phyloP scores from a whole-genome alignment of 1,140 invertebrate species.

The Drosophila biarmipes region DNA sequence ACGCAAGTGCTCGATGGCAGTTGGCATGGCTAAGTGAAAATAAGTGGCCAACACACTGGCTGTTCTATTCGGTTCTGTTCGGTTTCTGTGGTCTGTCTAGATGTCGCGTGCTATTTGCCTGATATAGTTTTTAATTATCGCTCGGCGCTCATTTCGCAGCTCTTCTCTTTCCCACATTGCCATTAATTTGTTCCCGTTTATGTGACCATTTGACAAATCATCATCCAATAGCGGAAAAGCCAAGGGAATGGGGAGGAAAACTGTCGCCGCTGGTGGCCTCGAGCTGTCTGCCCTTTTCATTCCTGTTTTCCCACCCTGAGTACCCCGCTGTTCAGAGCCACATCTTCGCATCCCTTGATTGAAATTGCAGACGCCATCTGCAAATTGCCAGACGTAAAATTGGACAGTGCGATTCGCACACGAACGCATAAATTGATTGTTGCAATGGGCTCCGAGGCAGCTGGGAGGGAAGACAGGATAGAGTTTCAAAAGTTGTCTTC shows the following conservation, averaged over 20 bases:
- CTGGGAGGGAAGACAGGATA: constrained; percentile 9
- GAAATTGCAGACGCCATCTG: constrained; percentile 47
- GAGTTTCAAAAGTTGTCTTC: constrained; percentile 9
- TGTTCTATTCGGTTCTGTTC: constrained; percentile 19
- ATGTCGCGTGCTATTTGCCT: constrained; percentile 52
- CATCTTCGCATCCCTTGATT: constrained; percentile 17
- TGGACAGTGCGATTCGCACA: constrained; percentile 21
- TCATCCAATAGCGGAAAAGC: constrained; percentile 11
- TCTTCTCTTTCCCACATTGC: not conserved
- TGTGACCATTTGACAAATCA: constrained; percentile 61
- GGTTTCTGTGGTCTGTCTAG: constrained; percentile 43
- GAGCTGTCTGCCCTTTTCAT: constrained; percentile 51
- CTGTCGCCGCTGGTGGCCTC: constrained; percentile 51
- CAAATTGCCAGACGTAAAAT: constrained; percentile 30
- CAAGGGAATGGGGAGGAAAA: constrained; percentile 3
- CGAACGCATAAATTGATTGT: constrained; percentile 33
- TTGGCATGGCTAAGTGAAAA: constrained; percentile 37
- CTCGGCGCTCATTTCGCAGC: constrained; percentile 32
- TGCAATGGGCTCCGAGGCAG: constrained; percentile 12
- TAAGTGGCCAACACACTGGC: constrained; percentile 39
- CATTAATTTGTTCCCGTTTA: constrained; percentile 51
- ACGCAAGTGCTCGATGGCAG: constrained; percentile 27
- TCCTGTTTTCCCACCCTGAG: too few relatives aligned
- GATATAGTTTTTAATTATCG: constrained; percentile 57
- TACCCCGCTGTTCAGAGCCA: constrained; percentile 22